Evolutionary conservation across 1,140 invertebrate species (phyloP), one percentile per base, ranked within the genome.

Genomic region (Drosophila takahashii): DNA sequence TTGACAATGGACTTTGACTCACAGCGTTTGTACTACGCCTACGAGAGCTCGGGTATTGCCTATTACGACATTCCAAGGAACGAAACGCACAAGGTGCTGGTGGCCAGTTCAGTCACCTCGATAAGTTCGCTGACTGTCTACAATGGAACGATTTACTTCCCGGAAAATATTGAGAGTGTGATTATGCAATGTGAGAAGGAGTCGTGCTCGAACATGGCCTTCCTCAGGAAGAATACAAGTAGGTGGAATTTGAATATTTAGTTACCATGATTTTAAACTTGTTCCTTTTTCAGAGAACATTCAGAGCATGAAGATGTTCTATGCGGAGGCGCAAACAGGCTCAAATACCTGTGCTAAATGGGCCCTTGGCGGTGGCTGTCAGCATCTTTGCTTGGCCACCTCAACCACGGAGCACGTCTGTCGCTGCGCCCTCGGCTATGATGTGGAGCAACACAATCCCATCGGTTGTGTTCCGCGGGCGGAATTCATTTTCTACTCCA

Each of bases 301-400:
- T 15, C 92, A 95, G 66, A 94, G 95, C 29, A 90, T 97, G 70
- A 93, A 94, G 60, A 94, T 97, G 58, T 97, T 96, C 89, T 95
- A 97, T 92, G 94, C 94, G 26, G 90, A 92, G 5, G 89, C 94
- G 45, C 95, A 96, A 92, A 92, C 83, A 3, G 93, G 93, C 9
- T 90, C 75, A 89, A 96, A 94, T 81, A 92, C 76, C 0, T 95
- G 94, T 74, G 84, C 90, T 7, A 11, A 51, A 15, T 32, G 48
- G 80, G 84, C 84, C 93, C 87, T 6, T 54, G 94, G 94, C 77
- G 94, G 94, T 37, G 93, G 93, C 32, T 97, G 97, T 91, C 93
- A 95, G 62, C 97, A 98, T 92, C 92, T 98, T 3, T 98, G 97
- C 92, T 91, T 98, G 53, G 95, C 96, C 10, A 93, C 93, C 16